phyloP scores from a whole-genome alignment of 2,797 vertebrate species.

The Cygnus olor region DNA sequence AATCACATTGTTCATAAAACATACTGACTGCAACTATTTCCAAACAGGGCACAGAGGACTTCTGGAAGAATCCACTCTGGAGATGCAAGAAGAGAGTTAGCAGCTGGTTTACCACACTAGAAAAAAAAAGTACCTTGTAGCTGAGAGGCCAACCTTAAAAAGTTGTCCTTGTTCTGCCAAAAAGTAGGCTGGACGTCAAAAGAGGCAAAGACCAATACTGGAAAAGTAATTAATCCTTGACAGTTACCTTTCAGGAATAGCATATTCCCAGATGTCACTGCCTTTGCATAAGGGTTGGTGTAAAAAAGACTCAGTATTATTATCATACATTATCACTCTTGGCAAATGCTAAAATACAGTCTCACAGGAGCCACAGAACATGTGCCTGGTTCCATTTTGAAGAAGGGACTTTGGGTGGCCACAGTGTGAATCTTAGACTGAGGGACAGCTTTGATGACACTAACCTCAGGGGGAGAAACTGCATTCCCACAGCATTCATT shows the following conservation, averaged over 20 bases:
- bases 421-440: background rate
- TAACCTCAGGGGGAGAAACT: background rate
- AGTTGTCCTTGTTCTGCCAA: background rate
- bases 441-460: slow-evolving; percentile 46
- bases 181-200: slow-evolving; percentile 30
- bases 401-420: slow-evolving; percentile 12
- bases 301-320: background rate
- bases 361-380: slow-evolving; percentile 12
- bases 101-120: background rate
- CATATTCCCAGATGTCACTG: background rate
- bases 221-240: slow-evolving; percentile 41
- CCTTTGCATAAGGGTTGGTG: background rate
- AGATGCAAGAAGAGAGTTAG: background rate
- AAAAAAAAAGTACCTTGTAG: background rate
- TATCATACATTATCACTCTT: background rate
- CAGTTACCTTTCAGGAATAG: background rate
- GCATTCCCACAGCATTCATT: slow-evolving; percentile 55
- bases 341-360: slow-evolving; percentile 28
- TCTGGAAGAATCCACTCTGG: background rate
- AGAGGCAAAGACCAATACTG: background rate
- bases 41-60: background rate
- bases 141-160: background rate
- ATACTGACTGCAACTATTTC: background rate
- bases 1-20: background rate
- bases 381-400: slow-evolving; percentile 34